phyloP scores from a whole-genome alignment of 2,113 vertebrate species.

The Lipophrys pholis region DNA sequence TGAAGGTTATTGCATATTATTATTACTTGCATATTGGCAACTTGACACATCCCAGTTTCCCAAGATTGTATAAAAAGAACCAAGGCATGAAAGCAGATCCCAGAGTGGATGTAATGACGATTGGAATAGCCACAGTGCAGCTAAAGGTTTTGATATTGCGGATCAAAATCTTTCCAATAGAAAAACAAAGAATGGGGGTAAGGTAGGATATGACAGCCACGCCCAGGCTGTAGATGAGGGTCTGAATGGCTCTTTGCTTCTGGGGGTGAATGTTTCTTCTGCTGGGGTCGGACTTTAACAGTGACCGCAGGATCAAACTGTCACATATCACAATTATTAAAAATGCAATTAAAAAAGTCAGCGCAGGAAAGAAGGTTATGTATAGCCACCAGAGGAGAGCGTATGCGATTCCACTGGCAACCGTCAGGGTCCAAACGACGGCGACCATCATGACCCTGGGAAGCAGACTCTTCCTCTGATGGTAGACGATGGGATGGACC shows the following conservation, averaged over 20 bases:
- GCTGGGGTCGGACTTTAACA: constrained; percentile 42
- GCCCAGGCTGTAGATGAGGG: constrained; percentile 65
- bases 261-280: constrained; percentile 57
- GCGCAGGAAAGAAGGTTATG: background rate
- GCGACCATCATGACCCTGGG: constrained; percentile 40
- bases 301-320: constrained; percentile 44
- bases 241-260: constrained; percentile 73
- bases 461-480: constrained; percentile 45
- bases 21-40: no score
- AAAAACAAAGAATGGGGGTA: constrained; percentile 34
- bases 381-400: fast-evolving
- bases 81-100: constrained; percentile 63
- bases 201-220: constrained; percentile 52
- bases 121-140: background rate
- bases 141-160: fast-evolving
- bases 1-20: no score
- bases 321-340: constrained; percentile 55
- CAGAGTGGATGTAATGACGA: background rate
- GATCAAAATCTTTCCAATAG: background rate
- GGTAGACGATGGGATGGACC: constrained; percentile 71
- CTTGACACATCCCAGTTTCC: constrained; percentile 24
- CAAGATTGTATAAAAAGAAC: constrained; percentile 49
- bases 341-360: constrained; percentile 13
- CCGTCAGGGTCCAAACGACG: constrained; percentile 47
- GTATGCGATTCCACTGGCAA: background rate